Base-by-base conservation (phyloP, 2,797 vertebrate genomes). In the Huso huso region DNA sequence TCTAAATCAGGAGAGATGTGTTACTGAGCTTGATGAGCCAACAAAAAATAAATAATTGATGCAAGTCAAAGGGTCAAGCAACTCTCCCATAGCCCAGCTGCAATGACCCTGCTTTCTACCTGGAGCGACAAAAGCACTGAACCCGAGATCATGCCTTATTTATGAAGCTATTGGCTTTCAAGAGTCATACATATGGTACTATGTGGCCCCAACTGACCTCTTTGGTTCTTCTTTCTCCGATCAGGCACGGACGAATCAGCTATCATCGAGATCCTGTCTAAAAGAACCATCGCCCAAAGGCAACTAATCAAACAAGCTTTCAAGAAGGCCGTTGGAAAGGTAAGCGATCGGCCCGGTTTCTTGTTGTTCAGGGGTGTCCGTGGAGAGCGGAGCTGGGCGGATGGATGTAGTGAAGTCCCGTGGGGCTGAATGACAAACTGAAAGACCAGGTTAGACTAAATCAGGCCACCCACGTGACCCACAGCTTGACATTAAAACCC, bases 221-320 rank as follows among this genome's bases (percentile, higher is more conserved):
- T 62, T 7, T 68, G 12, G 51, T 18, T 62, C 18, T 68, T 23
- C 66, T 59, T 61, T 61, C 18, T 65, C 70, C 65, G 76, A 68
- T 51, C 78, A 99, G 97, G 97, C 71, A 99, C 97, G 0, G 83
- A 98, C 48, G 97, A 99, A 84, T 88, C 89, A 0, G 78, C 85
- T 15, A 81, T 99, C 71, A 91, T 80, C 0, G 80, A 88, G 0
- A 70, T 90, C 66, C 18, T 99, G 6, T 80, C 90, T 15, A 88
- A 83, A 55, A 87, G 95, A n/a, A 94, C 84, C 0, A 75, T 83
- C 1, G 87, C 92, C 71, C 97, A 99, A 63, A 92, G 96, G 61
- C 94, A 97, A 87, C 89, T 91, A 62, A 95, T 99, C 73, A 91
- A 93, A 77, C 90, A 90, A 10, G 78, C 88, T 59, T 99, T 88